A percentile compares a stretch with the other conserved stretches of the same genome.
Evolutionary conservation across 2,888 invertebrate species (phyloP).

Genomic region (Mylabris sibirica): DNA sequence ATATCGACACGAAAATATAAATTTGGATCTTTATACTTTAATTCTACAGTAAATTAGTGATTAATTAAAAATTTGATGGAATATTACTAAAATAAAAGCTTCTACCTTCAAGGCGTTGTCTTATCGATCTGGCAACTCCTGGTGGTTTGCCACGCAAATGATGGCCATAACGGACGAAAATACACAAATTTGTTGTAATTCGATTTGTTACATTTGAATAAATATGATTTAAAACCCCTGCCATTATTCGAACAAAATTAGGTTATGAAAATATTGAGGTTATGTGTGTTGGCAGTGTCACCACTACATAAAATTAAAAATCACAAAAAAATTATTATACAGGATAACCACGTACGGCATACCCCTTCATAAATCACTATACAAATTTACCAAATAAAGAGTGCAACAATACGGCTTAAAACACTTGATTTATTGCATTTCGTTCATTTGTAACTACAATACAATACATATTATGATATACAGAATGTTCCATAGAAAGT

Average conservation of each 20-base stretch:
- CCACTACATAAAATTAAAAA: background rate
- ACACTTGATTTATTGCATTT: background rate
- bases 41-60: conserved; percentile 53
- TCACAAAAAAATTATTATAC: background rate
- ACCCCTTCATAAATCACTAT: background rate
- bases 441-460: background rate
- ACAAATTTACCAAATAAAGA: too few relatives aligned
- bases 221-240: conserved; percentile 15
- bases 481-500: too few relatives aligned
- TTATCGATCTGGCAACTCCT: conserved; percentile 70
- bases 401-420: background rate
- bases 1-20: conserved; percentile 70
- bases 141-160: conserved; percentile 76
- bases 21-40: conserved; percentile 65
- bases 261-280: background rate
- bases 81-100: conserved; percentile 14
- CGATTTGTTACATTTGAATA: conserved; percentile 40
- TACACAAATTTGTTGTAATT: conserved; percentile 35
- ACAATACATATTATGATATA: background rate
- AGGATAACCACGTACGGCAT: background rate
- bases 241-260: background rate
- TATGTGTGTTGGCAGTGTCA: background rate
- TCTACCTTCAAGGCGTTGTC: conserved; percentile 73
- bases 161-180: conserved; percentile 63
- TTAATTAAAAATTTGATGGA: conserved; percentile 19